A percentile compares a stretch with the other conserved stretches of the same genome.
Conservation (phyloP, 2,888 invertebrate genomes). For the Neria commutata region DNA sequence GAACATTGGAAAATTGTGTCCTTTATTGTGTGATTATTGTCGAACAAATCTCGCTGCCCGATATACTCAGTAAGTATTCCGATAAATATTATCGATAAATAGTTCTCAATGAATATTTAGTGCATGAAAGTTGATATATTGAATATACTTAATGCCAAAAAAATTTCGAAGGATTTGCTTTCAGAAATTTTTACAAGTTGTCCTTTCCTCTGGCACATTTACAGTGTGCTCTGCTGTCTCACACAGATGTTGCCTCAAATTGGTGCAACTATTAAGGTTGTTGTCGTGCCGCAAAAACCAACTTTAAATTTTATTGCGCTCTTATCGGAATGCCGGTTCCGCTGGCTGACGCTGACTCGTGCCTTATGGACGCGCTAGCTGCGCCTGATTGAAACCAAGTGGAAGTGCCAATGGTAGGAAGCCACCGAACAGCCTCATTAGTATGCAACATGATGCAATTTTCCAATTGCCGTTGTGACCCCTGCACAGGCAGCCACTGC, state of each 20-base stretch:
- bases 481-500: slow-evolving; percentile 1
- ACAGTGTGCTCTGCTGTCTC: not conserved
- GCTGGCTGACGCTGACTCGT: slow-evolving; percentile 48
- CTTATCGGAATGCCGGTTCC: slow-evolving; percentile 58
- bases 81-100: too few relatives aligned
- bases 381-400: not conserved
- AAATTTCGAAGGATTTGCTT: too few relatives aligned
- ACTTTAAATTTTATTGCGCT: slow-evolving; percentile 48
- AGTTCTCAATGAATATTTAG: too few relatives aligned
- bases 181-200: too few relatives aligned
- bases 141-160: too few relatives aligned
- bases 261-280: not conserved
- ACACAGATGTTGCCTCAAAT: not conserved
- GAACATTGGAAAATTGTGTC: too few relatives aligned
- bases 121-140: too few relatives aligned
- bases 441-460: slow-evolving; percentile 25
- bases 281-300: slow-evolving; percentile 29
- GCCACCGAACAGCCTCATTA: slow-evolving; percentile 8
- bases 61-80: too few relatives aligned
- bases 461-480: slow-evolving; percentile 32
- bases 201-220: not conserved
- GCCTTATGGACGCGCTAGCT: slow-evolving; percentile 14
- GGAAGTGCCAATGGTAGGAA: not conserved
- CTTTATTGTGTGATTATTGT: too few relatives aligned
- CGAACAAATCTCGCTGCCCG: too few relatives aligned